Evolutionary conservation across 2,113 vertebrate genomes (phyloP).

Genomic region (Mellivora capensis): DNA sequence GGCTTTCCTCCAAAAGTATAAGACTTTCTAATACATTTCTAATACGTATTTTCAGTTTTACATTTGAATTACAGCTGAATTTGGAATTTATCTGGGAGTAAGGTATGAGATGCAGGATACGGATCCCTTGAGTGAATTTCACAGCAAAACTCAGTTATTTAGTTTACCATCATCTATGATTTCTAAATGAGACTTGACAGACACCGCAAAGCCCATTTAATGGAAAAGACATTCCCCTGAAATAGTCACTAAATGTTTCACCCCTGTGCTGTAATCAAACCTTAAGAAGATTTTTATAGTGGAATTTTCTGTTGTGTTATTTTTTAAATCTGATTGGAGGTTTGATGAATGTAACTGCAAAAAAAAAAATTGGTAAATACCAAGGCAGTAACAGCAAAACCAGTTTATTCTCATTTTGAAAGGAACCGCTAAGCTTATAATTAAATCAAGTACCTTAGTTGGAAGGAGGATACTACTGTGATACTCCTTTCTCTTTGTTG

Average conservation of each 20-base stretch:
- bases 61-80: not conserved
- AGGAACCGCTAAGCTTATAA: not conserved
- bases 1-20: not conserved
- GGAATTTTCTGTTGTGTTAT: not conserved
- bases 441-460: constrained; percentile 83
- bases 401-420: not conserved
- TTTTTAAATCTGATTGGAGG: not conserved
- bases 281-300: not conserved
- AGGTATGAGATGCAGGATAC: not conserved
- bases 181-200: not conserved
- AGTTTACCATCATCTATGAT: not conserved
- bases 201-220: not conserved
- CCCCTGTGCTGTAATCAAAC: not conserved
- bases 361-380: not conserved
- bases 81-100: not conserved
- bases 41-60: not conserved
- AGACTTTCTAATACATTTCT: not conserved
- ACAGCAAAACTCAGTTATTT: not conserved
- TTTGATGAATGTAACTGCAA: not conserved
- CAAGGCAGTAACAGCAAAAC: not conserved
- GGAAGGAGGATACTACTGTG: constrained; percentile 87
- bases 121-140: not conserved
- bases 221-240: not conserved
- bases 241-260: not conserved
- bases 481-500: constrained; percentile 85